Percentiles rank a stretch among this genome's conserved stretches.
phyloP scores from a whole-genome alignment of 1,140 invertebrate species.

The Drosophila subobscura region DNA sequence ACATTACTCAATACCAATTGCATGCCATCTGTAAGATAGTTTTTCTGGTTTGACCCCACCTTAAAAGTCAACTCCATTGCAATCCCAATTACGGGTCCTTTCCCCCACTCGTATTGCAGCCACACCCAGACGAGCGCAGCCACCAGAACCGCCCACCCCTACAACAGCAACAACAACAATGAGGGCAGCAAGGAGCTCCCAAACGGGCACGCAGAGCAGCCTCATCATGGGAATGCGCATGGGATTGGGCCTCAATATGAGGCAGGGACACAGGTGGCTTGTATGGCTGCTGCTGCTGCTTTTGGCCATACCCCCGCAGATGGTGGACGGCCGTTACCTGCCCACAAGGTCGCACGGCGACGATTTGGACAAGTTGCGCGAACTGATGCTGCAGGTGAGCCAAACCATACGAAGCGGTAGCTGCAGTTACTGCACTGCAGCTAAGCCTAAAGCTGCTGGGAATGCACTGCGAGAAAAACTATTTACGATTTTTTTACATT shows the following conservation, averaged over 20 bases:
- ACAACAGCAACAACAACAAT: constrained; percentile 26
- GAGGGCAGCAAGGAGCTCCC: constrained; percentile 25
- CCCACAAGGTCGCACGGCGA: constrained; percentile 85
- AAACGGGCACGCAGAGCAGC: constrained; percentile 32
- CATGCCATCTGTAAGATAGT: constrained; percentile 9
- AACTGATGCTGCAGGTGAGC: constrained; percentile 86
- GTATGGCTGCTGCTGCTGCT: constrained; percentile 64
- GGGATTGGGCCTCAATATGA: constrained; percentile 14
- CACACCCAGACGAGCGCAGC: constrained; percentile 18
- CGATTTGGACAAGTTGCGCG: constrained; percentile 85
- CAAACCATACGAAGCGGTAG: no score
- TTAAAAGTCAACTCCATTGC: constrained; percentile 38
- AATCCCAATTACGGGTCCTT: constrained; percentile 41
- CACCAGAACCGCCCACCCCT: constrained; percentile 21
- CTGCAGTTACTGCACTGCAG: no score
- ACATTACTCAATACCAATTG: constrained; percentile 25
- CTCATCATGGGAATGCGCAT: constrained; percentile 28
- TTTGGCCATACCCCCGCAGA: constrained; percentile 62
- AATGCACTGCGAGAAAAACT: no score
- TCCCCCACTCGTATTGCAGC: constrained; percentile 13
- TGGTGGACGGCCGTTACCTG: constrained; percentile 84
- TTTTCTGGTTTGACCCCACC: constrained; percentile 50
- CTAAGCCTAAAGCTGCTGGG: no score
- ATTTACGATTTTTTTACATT: no score
- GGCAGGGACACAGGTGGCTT: constrained; percentile 50